Evolutionary conservation across 1,140 invertebrate species (phyloP).

Genomic region (Carposina sasakii): DNA sequence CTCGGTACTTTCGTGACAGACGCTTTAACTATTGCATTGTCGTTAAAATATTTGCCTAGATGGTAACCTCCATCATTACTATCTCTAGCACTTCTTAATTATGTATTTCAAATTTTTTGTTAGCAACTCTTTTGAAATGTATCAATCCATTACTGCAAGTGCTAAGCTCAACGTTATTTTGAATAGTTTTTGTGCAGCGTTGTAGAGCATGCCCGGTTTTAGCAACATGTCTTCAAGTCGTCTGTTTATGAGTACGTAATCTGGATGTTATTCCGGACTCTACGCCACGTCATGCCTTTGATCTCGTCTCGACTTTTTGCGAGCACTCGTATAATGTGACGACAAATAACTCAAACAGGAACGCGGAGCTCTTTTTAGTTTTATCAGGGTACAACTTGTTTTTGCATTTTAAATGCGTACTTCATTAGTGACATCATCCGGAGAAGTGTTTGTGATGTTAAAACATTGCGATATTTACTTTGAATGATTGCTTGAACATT

Average conservation of each 20-base stretch:
- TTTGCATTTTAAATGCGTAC: constrained; percentile 46
- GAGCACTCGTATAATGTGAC: constrained; percentile 60
- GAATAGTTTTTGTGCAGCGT: too few species aligned
- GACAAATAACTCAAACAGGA: constrained; percentile 67
- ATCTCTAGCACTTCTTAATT: too few species aligned
- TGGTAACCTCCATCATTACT: too few species aligned
- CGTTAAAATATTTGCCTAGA: neutral
- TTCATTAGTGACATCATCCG: constrained; percentile 59
- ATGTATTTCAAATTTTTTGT: too few species aligned
- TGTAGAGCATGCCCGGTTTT: constrained; percentile 28
- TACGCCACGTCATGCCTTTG: constrained; percentile 59
- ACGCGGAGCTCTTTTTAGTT: constrained; percentile 52
- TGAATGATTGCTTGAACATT: constrained; percentile 1
- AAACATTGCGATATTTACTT: constrained; percentile 30
- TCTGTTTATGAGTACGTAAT: constrained; percentile 35
- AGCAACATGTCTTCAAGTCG: constrained; percentile 17
- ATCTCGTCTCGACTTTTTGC: constrained; percentile 62
- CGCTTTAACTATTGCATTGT: constrained; percentile 36
- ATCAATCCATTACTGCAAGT: too few species aligned
- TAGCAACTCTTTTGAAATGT: too few species aligned
- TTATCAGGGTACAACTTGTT: constrained; percentile 47
- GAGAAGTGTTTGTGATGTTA: constrained; percentile 36
- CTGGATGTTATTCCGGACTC: constrained; percentile 51
- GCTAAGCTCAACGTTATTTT: too few species aligned
- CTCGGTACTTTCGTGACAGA: constrained; percentile 23